phyloP scores from a whole-genome alignment of 2,113 vertebrate genomes.

The Onychostoma macrolepis region DNA sequence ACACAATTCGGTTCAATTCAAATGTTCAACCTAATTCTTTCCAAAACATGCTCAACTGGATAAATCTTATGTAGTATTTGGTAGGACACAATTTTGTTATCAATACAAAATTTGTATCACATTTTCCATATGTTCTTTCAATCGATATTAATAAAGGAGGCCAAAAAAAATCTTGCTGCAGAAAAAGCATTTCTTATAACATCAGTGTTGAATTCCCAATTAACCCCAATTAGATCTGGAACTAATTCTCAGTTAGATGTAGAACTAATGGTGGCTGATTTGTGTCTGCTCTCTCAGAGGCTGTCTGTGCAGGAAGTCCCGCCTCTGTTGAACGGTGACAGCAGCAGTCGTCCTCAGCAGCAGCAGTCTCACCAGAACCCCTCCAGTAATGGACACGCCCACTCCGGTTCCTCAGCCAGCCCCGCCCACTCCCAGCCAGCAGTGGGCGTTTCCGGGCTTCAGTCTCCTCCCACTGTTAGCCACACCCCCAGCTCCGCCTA shows the following conservation, averaged over 20 bases:
- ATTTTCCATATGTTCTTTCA: neutral
- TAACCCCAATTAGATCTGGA: too few relatives aligned
- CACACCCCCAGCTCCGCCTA: slow-evolving; percentile 68
- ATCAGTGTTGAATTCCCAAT: neutral
- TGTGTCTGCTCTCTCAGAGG: slow-evolving; percentile 65
- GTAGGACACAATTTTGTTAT: neutral
- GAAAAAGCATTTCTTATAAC: neutral
- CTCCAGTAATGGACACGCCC: slow-evolving; percentile 36
- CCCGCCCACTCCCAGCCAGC: slow-evolving; percentile 56
- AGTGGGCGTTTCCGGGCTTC: neutral
- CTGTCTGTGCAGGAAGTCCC: slow-evolving; percentile 81
- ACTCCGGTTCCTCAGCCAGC: slow-evolving; percentile 30
- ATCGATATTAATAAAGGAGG: neutral
- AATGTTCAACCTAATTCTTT: neutral
- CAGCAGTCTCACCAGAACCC: slow-evolving; percentile 59
- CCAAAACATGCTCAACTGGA: neutral
- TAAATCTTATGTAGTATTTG: neutral
- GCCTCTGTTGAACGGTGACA: slow-evolving; percentile 77
- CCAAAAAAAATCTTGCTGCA: neutral
- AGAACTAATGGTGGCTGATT: neutral
- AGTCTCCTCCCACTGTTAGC: slow-evolving; percentile 65
- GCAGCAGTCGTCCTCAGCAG: slow-evolving; percentile 67
- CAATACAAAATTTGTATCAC: neutral
- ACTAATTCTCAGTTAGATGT: too few relatives aligned
- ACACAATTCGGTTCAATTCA: too few relatives aligned